A percentile compares a stretch with the other conserved stretches of the same genome.
Evolutionary conservation across 1,140 invertebrate species (phyloP).

Genomic region (Caerostris extrusa): DNA sequence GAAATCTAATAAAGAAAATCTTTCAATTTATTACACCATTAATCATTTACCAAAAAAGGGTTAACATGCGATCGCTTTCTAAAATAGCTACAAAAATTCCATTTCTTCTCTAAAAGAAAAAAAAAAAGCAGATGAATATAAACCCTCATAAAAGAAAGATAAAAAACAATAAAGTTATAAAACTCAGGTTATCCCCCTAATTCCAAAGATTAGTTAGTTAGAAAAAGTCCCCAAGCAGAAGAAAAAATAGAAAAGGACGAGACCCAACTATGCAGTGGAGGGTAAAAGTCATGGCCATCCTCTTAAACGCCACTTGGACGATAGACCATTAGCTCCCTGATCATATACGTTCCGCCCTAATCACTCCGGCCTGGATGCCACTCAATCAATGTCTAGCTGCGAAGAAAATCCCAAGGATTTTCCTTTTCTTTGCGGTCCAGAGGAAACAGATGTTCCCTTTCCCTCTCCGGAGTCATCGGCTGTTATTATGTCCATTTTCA

Average conservation of each 20-base stretch:
- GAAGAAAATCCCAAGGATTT: constrained; percentile 22
- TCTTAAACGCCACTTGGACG: constrained; percentile 17
- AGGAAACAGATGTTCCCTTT: constrained; percentile 2
- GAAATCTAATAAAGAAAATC: too few relatives aligned
- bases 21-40: neutral
- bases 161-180: neutral
- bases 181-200: neutral
- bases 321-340: constrained; percentile 41
- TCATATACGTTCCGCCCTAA: constrained; percentile 28
- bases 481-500: constrained; percentile 33
- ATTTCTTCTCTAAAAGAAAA: neutral
- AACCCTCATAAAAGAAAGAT: neutral
- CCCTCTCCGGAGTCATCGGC: neutral
- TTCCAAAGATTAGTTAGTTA: constrained; percentile 12
- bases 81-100: neutral
- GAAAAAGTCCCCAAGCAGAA: neutral
- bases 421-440: constrained; percentile 26
- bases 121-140: neutral
- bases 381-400: constrained; percentile 16
- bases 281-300: constrained; percentile 35
- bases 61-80: neutral
- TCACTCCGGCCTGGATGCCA: constrained; percentile 6
- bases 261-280: neutral
- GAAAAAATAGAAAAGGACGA: neutral
- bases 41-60: neutral